Evolutionary conservation across 2,113 vertebrate species (phyloP), one percentile per base, ranked within the genome.

Genomic region (Serilophus lunatus): DNA sequence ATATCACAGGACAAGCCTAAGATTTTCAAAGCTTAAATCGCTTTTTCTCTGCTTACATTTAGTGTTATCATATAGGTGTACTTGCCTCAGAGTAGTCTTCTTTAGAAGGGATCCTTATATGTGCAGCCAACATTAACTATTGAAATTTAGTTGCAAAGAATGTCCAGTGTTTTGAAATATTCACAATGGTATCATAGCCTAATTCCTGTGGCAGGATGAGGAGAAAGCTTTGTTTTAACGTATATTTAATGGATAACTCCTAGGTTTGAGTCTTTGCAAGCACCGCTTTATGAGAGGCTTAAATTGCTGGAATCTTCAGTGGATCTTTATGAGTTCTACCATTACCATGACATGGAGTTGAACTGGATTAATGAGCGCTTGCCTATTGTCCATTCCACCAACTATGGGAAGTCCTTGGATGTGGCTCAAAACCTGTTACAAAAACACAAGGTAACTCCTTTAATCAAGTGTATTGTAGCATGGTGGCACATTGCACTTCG

Each of bases 211-310:
- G 36, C 8, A 71, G 19, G 70, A 31, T 65, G 25, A 71, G 19
- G 15, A 44, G 35, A 42, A 79, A 91, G 38, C 40, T 82, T 88
- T 91, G 16, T 36, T 91, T 85, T 92, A 92, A 95, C 15, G 15
- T 36, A 5, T 74, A 26, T 61, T 86, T 88, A 71, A 90, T 45
- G 82, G 17, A 45, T 84, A 28, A 35, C 59, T 82, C 78, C 13
- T 94, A 99, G 99, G 96, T 99, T 99, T 94, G 96, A 98, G 91
- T 98, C 98, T 65, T 98, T 99, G 76, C 98, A 98, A 98, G 96
- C 95, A 33, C 98, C 97, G 56, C 96, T 99, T 94, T 97, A 97
- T 14, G 65, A 96, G 70, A 97, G 96, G 23, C 91, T 35, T 8
- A 92, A 96, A 49, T 93, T 98, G 88, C 96, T 99, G 86, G 98